Evolutionary conservation across 2,797 vertebrate genomes (phyloP), one percentile per base, ranked within the genome.

Genomic region (Champsocephalus esox): DNA sequence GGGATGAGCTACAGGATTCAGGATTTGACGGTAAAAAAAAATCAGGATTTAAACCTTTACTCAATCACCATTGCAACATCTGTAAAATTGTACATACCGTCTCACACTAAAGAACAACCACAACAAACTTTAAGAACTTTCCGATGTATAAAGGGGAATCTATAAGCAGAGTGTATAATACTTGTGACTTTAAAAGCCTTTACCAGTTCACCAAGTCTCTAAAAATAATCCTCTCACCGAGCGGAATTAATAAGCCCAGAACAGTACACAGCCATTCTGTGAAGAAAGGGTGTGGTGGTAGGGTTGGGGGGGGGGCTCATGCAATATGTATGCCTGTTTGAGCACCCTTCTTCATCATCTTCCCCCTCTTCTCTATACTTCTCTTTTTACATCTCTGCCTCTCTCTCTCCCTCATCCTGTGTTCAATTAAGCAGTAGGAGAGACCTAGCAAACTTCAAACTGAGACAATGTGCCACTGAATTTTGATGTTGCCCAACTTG

Each of bases 141-240:
- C 81, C 80, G 80, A 83, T 89, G 81, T 89, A 90, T 92, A 90
- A 89, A 90, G 88, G 84, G 66, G 77, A 88, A 92, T 90, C 85
- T 90, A 92, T 89, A 91, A 90, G 88, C 85, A 89, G 92, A 91
- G 84, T 75, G 79, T 91, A 83, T 89, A 88, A 90, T 90, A 93
- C 85, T 85, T 91, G 90, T 87, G 91, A 94, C 90, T 92, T 92
- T 94, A 93, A 94, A 94, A 94, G 92, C 90, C 88, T 93, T 90
- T 90, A 83, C 92, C 90, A 84, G 89, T 88, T 87, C 85, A 87
- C 88, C 85, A 91, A 92, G 88, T 88, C 91, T 93, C 92, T 94
- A 94, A 94, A 94, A 94, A 94, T 94, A 94, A 94, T 94, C 93
- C 91, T 92, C 90, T 93, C 89, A 91, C 90, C 82, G 88, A 93